These are phyloP conservation scores for Ochotona princeps DNA, from an alignment of 2,113 vertebrate species.

Conservation along the genomic window DNA sequence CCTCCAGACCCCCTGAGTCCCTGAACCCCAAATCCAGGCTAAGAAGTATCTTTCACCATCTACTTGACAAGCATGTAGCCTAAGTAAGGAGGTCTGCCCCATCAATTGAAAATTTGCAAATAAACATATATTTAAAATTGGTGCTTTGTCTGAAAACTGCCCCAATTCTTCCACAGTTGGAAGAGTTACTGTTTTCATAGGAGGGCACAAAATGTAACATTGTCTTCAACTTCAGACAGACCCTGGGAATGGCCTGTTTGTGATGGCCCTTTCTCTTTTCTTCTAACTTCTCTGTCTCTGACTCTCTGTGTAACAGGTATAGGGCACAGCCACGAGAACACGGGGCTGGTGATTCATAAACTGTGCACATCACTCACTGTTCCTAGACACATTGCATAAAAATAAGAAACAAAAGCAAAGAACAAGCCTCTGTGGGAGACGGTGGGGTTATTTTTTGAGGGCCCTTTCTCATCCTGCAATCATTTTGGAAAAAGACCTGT, in stretches of 20 bases:
- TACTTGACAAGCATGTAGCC: neutral
- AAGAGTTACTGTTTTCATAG: constrained; percentile 51
- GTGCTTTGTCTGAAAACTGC: neutral
- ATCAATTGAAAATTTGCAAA: constrained; percentile 1
- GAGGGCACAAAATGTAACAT: constrained; percentile 24
- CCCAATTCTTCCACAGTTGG: constrained; percentile 6
- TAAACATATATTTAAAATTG: no score
- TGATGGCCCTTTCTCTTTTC: constrained; percentile 27
- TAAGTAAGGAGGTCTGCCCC: neutral
- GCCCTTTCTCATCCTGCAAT: neutral
- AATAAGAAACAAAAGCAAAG: constrained; percentile 39
- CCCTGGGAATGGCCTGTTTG: constrained; percentile 34
- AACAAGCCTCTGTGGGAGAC: neutral
- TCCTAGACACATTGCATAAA: neutral
- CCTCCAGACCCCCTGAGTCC: neutral
- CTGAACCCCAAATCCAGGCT: neutral
- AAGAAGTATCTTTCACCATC: neutral
- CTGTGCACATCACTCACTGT: constrained; percentile 23
- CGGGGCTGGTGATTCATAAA: constrained; percentile 41
- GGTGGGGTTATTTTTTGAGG: constrained; percentile 16
- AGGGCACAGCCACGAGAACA: neutral
- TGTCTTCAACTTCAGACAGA: constrained; percentile 56
- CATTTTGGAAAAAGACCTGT: neutral
- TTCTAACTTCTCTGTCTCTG: constrained; percentile 17
- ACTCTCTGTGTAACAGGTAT: constrained; percentile 2